These are phyloP conservation scores for Aleiodes testaceus DNA, from an alignment of 2,888 invertebrate species.

Conservation along the genomic window DNA sequence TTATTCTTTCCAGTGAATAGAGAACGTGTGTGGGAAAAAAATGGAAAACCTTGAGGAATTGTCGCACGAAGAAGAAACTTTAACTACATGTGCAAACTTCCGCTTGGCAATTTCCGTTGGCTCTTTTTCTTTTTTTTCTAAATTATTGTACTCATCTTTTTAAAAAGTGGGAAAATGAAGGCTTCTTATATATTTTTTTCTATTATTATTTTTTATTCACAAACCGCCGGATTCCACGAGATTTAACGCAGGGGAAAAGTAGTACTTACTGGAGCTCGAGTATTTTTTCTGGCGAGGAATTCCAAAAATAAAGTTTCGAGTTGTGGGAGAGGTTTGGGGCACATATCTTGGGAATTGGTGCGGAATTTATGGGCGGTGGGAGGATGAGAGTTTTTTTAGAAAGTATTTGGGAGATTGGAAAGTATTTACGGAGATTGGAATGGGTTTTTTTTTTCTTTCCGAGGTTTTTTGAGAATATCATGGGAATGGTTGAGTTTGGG, in stretches of 20 bases:
- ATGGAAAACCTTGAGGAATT: slow-evolving; percentile 1
- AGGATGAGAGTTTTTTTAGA: too few relatives aligned
- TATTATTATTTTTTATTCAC: neutral
- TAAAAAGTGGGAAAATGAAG: neutral
- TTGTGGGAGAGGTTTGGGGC: too few relatives aligned
- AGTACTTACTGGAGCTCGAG: neutral
- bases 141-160: slow-evolving; percentile 12
- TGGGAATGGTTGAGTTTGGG: too few relatives aligned
- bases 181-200: neutral
- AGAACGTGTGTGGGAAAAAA: slow-evolving; percentile 20
- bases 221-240: neutral
- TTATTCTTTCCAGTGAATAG: neutral
- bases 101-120: neutral
- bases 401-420: too few relatives aligned
- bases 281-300: too few relatives aligned
- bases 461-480: too few relatives aligned
- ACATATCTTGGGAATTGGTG: too few relatives aligned
- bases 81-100: slow-evolving; percentile 9
- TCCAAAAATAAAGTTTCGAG: too few relatives aligned
- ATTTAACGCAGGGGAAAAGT: slow-evolving; percentile 1
- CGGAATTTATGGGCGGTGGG: too few relatives aligned
- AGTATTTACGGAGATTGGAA: too few relatives aligned
- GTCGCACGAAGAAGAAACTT: slow-evolving; percentile 8
- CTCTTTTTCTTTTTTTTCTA: neutral
- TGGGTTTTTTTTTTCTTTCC: too few relatives aligned